Base-by-base conservation (phyloP, 1,140 invertebrate genomes). In the Thaumatotibia leucotreta region DNA sequence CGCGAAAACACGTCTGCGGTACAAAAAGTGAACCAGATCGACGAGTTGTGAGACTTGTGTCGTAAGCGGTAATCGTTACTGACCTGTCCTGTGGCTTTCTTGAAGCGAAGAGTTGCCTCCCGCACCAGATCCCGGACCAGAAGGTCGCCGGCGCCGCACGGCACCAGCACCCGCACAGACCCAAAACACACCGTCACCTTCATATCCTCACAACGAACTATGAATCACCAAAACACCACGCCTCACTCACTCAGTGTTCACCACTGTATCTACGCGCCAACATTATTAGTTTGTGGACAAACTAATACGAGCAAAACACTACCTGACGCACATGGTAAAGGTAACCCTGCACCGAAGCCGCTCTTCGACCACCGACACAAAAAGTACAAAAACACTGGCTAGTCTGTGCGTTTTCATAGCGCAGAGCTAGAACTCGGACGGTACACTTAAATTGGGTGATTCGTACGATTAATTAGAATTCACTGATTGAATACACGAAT, bases 181-280 rank as follows among this genome's bases (percentile, higher is more conserved):
- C 97, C 98, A 92, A 99, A 99, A 92, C 97, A 98, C 81, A 99
- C 98, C 67, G 98, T 99, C 88, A 99, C 98, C 94, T 99, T 99
- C 98, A 99, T 99, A 68, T 76, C 79, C 66, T 75, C 79, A 83
- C 79, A 70, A 64, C 69, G 74, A 77, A 67, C 64, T 81, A 76
- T 83, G 79, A 88, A 72, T 86, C 84, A 87, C 83, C 71, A 72
- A 58, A 74, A 75, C 71, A 73, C 65, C 64, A 62, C 76, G 65
- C 75, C 63, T 69, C 72, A 65, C 58, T 24, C 50, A 70, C 65
- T 77, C 77, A 83, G 68, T 67, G 77, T 73, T 68, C 75, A 67
- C 68, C 68, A 67, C 62, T 71, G 68, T 76, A 81, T 77, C 72
- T 77, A 80, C 72, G 63, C 75, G 79, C 82, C 88, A 78, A 64